These are phyloP conservation scores for Hafferia zeledoni DNA, from an alignment of 2,797 vertebrate species.

Conservation along the genomic window DNA sequence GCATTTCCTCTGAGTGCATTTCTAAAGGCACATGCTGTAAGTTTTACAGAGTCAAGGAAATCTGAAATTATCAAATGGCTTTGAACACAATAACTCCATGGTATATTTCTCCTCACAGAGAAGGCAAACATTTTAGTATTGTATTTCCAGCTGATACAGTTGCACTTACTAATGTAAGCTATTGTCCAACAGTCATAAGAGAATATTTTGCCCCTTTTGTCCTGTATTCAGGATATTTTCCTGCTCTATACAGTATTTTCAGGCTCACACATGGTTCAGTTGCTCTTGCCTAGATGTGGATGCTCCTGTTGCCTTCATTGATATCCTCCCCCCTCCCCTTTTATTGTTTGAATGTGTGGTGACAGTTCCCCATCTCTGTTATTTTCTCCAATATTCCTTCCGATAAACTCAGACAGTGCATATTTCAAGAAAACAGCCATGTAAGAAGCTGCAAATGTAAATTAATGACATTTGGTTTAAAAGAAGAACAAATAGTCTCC, in stretches of 20 bases:
- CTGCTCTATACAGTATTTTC: neutral
- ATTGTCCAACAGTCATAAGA: neutral
- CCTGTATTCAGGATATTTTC: neutral
- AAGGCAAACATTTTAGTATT: neutral
- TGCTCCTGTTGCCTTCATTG: neutral
- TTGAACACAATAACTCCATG: neutral
- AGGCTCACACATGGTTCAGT: neutral
- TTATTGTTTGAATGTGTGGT: neutral
- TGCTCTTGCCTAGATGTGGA: neutral
- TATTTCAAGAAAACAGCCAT: neutral
- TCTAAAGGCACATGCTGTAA: neutral
- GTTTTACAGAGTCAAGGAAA: neutral
- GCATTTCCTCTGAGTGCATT: neutral
- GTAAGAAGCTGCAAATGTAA: neutral
- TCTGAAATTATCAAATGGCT: neutral
- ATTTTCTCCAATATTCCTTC: neutral
- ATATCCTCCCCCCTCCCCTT: rapidly evolving
- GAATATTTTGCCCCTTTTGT: neutral
- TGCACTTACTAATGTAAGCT: neutral
- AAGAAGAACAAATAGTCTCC: neutral
- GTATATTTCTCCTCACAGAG: neutral
- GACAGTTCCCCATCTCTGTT: rapidly evolving
- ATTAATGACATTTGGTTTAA: neutral
- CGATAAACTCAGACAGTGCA: neutral
- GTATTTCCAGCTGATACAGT: neutral